phyloP scores from a whole-genome alignment of 1,140 invertebrate species.

The Bombus waltoni region DNA sequence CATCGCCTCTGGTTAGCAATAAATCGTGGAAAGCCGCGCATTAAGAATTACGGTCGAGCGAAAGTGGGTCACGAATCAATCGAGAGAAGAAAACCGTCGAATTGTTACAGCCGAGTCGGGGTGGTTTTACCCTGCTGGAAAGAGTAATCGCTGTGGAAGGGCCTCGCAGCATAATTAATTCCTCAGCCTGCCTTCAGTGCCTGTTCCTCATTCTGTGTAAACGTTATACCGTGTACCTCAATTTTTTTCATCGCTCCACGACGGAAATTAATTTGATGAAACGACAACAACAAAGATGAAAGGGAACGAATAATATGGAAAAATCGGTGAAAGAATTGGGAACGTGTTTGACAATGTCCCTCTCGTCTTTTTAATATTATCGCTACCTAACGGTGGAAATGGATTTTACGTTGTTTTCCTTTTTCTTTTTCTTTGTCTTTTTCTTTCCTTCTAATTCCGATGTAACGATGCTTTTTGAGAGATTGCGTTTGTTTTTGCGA shows the following conservation, averaged over 20 bases:
- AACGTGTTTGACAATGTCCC: not conserved
- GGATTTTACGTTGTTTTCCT: not conserved
- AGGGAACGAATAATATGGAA: not conserved
- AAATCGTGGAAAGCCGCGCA: slow-evolving; percentile 42
- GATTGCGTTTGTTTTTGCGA: not conserved
- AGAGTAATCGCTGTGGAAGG: slow-evolving; percentile 42
- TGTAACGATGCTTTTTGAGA: not conserved
- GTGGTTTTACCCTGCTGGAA: slow-evolving; percentile 6
- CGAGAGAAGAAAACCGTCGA: slow-evolving; percentile 29
- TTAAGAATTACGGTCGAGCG: slow-evolving; percentile 41
- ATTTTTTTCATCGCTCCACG: not conserved
- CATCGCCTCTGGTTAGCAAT: slow-evolving; percentile 25
- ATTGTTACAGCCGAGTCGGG: slow-evolving; percentile 20
- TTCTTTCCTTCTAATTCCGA: not conserved
- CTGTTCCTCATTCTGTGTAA: not conserved
- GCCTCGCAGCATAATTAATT: slow-evolving; percentile 45
- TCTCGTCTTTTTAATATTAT: not conserved
- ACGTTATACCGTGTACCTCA: slow-evolving; percentile 2
- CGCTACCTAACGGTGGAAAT: not conserved
- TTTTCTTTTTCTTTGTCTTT: not conserved
- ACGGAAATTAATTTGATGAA: slow-evolving; percentile 29
- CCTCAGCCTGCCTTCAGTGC: not conserved
- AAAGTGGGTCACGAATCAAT: slow-evolving; percentile 56
- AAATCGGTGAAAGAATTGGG: too few species aligned
- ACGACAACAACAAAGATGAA: not conserved